Evolutionary conservation across 37 sponge, comb jelly and placozoan genomes (phyloP).

Genomic region (Tethya wilhelma): DNA sequence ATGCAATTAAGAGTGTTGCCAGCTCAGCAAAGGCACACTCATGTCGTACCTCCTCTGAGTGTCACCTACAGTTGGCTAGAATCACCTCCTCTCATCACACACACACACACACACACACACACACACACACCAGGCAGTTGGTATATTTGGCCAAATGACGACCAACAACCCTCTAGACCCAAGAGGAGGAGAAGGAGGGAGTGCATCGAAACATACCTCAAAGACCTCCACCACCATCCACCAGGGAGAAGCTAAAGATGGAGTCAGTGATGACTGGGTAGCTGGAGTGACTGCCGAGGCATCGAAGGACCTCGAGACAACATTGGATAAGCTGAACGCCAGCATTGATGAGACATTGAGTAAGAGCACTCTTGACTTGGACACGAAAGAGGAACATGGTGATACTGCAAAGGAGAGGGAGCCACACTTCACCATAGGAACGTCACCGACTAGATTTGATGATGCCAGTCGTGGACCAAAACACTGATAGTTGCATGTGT

Average conservation of each 20-base stretch:
- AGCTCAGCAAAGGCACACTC: too few relatives aligned
- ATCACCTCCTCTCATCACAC: too few relatives aligned
- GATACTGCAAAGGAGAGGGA: neutral
- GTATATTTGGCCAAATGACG: slow-evolving; percentile 77
- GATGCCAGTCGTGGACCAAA: too few relatives aligned
- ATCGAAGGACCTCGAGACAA: neutral
- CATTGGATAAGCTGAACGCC: slow-evolving; percentile 6
- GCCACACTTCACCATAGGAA: slow-evolving; percentile 63
- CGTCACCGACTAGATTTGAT: slow-evolving; percentile 54
- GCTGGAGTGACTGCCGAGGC: neutral
- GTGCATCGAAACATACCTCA: neutral
- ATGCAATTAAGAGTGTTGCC: too few relatives aligned
- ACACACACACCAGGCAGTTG: slow-evolving; percentile 88
- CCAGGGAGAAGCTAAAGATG: too few relatives aligned
- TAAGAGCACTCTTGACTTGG: too few relatives aligned
- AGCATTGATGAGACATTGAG: slow-evolving; percentile 27
- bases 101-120: too few relatives aligned
- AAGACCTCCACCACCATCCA: too few relatives aligned
- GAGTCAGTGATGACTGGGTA: neutral
- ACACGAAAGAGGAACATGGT: too few relatives aligned
- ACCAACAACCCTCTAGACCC: slow-evolving; percentile 2
- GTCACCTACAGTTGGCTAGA: too few relatives aligned
- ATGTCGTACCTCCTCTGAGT: too few relatives aligned
- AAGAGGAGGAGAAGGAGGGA: slow-evolving; percentile 4
- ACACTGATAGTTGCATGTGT: neutral